phyloP scores from a whole-genome alignment of 1,140 invertebrate genomes.

The Aphidius ervi region DNA sequence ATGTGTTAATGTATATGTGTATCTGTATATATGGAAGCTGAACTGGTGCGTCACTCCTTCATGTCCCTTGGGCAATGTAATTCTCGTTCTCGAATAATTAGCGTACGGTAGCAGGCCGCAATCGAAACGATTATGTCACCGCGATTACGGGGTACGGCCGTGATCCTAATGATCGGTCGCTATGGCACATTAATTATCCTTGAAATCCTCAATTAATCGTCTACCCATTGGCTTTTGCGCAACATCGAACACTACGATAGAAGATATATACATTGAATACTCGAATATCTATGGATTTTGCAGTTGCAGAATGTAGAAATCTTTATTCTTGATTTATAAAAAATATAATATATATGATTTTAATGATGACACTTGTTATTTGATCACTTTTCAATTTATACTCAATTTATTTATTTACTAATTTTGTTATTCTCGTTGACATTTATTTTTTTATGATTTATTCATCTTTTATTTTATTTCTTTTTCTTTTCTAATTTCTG shows the following conservation, averaged over 20 bases:
- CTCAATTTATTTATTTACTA: no score
- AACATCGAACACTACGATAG: conserved; percentile 20
- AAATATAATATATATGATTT: no score
- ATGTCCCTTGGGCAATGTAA: conserved; percentile 31
- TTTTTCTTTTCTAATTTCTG: no score
- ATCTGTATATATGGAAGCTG: conserved; percentile 1
- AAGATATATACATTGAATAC: conserved; percentile 15
- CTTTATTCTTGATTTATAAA: no score
- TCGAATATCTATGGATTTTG: neutral
- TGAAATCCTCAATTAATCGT: conserved; percentile 46
- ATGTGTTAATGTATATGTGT: neutral
- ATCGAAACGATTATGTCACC: conserved; percentile 44
- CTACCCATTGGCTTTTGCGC: conserved; percentile 20
- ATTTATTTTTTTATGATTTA: no score
- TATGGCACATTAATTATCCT: conserved; percentile 28
- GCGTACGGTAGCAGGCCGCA: conserved; percentile 24
- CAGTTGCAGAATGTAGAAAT: no score
- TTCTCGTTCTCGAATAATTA: conserved; percentile 41
- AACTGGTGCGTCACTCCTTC: conserved; percentile 16
- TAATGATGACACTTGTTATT: no score
- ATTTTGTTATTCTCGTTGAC: no score
- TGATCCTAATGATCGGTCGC: conserved; percentile 40
- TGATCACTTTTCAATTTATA: no score
- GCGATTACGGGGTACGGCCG: conserved; percentile 33
- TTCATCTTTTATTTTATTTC: no score